Evolutionary conservation across 2,797 vertebrate species (phyloP).

Genomic region (Anisognathus igniventris): DNA sequence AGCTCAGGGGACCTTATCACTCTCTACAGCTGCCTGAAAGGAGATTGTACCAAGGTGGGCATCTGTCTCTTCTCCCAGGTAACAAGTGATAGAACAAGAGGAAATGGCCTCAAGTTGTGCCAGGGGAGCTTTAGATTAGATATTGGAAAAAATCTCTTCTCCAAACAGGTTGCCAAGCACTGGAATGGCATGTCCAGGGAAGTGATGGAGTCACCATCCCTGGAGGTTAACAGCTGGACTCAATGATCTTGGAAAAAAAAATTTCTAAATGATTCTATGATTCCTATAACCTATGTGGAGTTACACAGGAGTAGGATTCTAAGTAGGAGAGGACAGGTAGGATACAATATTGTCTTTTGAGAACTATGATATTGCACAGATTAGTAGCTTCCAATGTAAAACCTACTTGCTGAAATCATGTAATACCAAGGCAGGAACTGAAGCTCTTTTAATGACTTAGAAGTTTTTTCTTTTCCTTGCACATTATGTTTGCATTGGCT

Average conservation of each 20-base stretch:
- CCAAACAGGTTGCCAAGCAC: neutral
- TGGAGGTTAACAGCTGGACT: neutral
- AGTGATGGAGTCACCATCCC: neutral
- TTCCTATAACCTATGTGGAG: neutral
- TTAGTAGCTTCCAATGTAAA: neutral
- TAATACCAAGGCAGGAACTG: neutral
- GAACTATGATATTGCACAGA: neutral
- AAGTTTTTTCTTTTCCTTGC: neutral
- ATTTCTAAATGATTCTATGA: neutral
- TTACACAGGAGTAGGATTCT: neutral
- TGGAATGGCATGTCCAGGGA: neutral
- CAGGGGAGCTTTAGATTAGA: neutral
- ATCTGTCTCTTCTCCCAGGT: neutral
- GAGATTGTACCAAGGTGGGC: no score
- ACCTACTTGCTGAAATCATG: neutral
- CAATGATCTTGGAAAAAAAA: neutral
- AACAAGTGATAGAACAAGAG: neutral
- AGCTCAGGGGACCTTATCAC: neutral
- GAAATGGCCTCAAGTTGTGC: neutral
- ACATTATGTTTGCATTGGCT: neutral
- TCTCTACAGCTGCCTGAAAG: neutral
- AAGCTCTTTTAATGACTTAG: neutral
- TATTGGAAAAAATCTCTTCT: neutral
- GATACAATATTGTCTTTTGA: neutral
- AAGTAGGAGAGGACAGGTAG: neutral